These are phyloP conservation scores for Cyprinodon diabolis DNA, from an alignment of 2,797 vertebrate species.

Conservation along the genomic window DNA sequence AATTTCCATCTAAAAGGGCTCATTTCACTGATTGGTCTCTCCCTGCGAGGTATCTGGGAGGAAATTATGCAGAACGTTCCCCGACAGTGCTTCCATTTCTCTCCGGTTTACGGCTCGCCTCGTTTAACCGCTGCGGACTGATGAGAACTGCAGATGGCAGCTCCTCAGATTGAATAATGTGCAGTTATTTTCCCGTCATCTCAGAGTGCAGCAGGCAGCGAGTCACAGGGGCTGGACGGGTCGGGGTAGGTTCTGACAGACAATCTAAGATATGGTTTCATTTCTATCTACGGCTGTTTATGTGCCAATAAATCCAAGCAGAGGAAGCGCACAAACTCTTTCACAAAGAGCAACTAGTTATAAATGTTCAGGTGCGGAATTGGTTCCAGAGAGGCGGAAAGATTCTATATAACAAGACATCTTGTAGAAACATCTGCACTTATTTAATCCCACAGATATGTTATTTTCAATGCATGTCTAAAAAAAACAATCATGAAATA, in stretches of 20 bases:
- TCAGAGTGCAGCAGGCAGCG: background rate
- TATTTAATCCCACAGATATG: no score
- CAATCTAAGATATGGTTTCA: background rate
- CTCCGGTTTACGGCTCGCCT: background rate
- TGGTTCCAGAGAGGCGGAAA: background rate
- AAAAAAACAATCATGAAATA: no score
- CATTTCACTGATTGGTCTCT: slow-evolving; percentile 5
- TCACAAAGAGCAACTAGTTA: background rate
- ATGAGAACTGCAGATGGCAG: slow-evolving; percentile 5
- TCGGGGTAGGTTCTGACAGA: background rate
- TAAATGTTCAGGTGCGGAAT: background rate
- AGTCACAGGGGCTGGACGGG: background rate
- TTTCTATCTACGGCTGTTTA: background rate
- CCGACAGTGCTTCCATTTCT: background rate
- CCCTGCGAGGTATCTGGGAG: background rate
- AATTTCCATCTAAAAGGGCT: slow-evolving; percentile 18
- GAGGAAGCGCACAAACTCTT: background rate
- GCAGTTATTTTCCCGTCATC: slow-evolving; percentile 1
- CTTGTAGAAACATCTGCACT: no score
- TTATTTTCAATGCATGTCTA: no score
- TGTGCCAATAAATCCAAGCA: background rate
- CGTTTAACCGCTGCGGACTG: background rate
- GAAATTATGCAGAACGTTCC: slow-evolving; percentile 21
- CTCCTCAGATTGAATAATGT: background rate
- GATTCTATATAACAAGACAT: background rate